These are phyloP conservation scores for Caenorhabditis angaria DNA, from an alignment of 2,888 invertebrate genomes.

Conservation along the genomic window DNA sequence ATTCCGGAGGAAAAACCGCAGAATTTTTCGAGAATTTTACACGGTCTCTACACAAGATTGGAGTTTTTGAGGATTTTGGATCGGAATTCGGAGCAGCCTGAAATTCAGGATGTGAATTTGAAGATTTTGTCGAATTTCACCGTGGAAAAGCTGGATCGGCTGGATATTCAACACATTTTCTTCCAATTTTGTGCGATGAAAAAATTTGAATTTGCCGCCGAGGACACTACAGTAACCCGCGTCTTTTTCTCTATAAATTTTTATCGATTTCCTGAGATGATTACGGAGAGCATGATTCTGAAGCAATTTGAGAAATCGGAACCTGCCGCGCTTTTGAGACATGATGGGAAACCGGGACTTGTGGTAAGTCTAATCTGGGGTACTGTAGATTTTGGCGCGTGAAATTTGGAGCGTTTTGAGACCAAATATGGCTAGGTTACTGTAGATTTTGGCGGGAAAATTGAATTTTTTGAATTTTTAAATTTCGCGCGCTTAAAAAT, in stretches of 20 bases:
- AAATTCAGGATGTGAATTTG: constrained; percentile 72
- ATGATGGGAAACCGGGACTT: constrained; percentile 73
- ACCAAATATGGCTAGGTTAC: too few relatives aligned
- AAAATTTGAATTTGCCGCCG: constrained; percentile 71
- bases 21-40: constrained; percentile 40
- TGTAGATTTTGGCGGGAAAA: too few relatives aligned
- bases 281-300: constrained; percentile 72
- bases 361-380: constrained; percentile 69
- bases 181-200: constrained; percentile 75
- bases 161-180: constrained; percentile 74
- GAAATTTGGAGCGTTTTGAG: too few relatives aligned
- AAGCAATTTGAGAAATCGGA: constrained; percentile 41
- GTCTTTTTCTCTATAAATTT: constrained; percentile 76
- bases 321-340: constrained; percentile 70
- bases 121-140: constrained; percentile 62
- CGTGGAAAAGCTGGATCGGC: constrained; percentile 73
- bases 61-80: constrained; percentile 72
- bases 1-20: constrained; percentile 9
- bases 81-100: constrained; percentile 73
- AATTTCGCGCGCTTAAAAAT: too few relatives aligned
- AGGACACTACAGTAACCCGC: not conserved
- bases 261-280: constrained; percentile 75
- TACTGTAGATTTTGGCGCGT: not conserved
- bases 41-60: constrained; percentile 24
- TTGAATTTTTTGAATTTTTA: too few relatives aligned